Evolutionary conservation across 2,113 vertebrate genomes (phyloP), one percentile per base, ranked within the genome.

Genomic region (Oriolus oriolus): DNA sequence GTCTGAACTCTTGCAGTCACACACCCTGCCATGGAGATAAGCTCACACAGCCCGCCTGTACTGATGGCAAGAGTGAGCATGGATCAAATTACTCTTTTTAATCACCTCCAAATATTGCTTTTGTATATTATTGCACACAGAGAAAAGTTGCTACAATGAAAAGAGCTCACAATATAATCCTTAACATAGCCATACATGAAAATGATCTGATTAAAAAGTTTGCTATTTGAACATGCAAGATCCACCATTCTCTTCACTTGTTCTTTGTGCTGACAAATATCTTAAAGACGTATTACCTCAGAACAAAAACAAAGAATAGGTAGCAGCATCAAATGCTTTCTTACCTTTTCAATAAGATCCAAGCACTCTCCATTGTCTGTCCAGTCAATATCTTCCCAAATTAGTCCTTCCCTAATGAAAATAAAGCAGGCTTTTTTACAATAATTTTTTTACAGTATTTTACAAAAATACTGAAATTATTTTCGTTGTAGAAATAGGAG

Each of bases 301-400:
- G 37, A 81, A 60, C 1, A 90, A 70, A 90, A 49, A 7, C 15
- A 14, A 90, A 28, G 80, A 84, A 39, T 6, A 68, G 19, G 19
- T 54, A 77, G 17, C 2, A 10, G 13, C 13, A 77, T 74, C 6
- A 90, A 60, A 81, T 59, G 70, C 23, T 33, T 78, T 49, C 49
- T 79, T 97, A 99, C 99, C 99, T 99, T 99, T 97, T 99, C 99
- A 64, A 99, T 99, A 84, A 99, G 97, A 97, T 99, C 99, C 91
- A 99, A 96, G 95, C 99, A 99, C 92, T 99, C 99, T 57, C 99
- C 99, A 65, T 99, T 99, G 97, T 99, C 99, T 97, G 98, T 99
- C 99, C 99, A 99, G 98, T 99, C 98, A 80, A 99, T 99, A 95
- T 99, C 98, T 80, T 99, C 98, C 99, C 99, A 99, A 33, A 98